These are phyloP conservation scores for Varanus komodoensis DNA, from an alignment of 2,113 vertebrate genomes.

Conservation along the genomic window DNA sequence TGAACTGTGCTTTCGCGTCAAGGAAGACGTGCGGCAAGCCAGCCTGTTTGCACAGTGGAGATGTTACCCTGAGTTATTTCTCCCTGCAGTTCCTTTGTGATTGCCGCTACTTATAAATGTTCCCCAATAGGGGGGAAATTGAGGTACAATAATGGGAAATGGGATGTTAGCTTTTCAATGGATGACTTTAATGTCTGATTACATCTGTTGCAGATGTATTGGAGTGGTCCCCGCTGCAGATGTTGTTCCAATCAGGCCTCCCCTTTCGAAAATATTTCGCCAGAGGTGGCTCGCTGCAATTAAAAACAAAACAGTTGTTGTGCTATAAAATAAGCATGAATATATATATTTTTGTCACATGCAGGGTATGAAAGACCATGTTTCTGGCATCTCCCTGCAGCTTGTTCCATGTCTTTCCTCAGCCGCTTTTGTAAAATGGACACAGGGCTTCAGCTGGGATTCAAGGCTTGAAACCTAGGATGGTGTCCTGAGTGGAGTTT, in stretches of 20 bases:
- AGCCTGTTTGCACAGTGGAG: not conserved
- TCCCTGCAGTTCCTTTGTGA: not conserved
- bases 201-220: not conserved
- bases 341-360: no score
- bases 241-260: not conserved
- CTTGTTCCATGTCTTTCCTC: no score
- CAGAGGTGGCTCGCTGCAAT: not conserved
- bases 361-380: no score
- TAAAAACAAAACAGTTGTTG: not conserved
- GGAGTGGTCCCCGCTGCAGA: not conserved
- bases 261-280: not conserved
- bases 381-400: no score
- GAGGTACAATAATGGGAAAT: not conserved
- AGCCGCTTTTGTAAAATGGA: no score
- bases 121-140: not conserved
- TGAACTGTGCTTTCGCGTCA: not conserved
- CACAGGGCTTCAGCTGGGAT: no score
- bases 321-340: not conserved
- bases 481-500: no score
- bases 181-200: not conserved
- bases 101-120: not conserved
- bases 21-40: not conserved
- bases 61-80: not conserved
- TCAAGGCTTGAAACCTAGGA: no score
- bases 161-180: not conserved